phyloP scores from a whole-genome alignment of 2,888 invertebrate species.

The Drosophila multiciliata region DNA sequence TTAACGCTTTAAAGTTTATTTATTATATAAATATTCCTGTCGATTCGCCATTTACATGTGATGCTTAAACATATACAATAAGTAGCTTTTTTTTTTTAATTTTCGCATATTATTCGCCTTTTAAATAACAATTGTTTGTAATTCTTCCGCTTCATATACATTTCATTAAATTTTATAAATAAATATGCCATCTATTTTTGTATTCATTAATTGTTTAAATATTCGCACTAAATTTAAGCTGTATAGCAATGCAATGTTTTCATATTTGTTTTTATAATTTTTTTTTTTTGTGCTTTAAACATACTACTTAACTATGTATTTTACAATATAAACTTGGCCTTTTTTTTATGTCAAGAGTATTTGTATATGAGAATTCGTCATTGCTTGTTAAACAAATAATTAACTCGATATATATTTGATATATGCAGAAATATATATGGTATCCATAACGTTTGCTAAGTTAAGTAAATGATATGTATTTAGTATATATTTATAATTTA shows the following conservation, averaged over 20 bases:
- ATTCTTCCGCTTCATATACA: conserved; percentile 37
- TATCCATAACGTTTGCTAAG: conserved; percentile 25
- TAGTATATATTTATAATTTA: conserved; percentile 9
- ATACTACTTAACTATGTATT: conserved; percentile 26
- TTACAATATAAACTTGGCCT: conserved; percentile 38
- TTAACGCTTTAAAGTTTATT: conserved; percentile 66
- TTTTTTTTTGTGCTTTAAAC: conserved; percentile 24
- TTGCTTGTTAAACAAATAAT: conserved; percentile 45
- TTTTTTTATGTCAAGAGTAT: conserved; percentile 32
- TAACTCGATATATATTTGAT: conserved; percentile 39
- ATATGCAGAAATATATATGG: conserved; percentile 30
- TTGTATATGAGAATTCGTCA: conserved; percentile 20
- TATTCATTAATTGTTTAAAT: conserved; percentile 37
- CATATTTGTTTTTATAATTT: background rate
- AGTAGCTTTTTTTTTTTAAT: conserved; percentile 30
- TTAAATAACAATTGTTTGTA: conserved; percentile 52
- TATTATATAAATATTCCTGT: conserved; percentile 79
- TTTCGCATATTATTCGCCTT: conserved; percentile 24
- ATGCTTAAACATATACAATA: conserved; percentile 53
- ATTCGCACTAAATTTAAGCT: conserved; percentile 43
- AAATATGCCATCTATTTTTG: conserved; percentile 34
- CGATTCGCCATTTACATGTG: conserved; percentile 69
- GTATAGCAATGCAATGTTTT: conserved; percentile 22
- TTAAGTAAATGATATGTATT: conserved; percentile 58
- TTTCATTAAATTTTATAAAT: conserved; percentile 34